phyloP scores from a whole-genome alignment of 2,888 invertebrate species.

The Phortica okadai region DNA sequence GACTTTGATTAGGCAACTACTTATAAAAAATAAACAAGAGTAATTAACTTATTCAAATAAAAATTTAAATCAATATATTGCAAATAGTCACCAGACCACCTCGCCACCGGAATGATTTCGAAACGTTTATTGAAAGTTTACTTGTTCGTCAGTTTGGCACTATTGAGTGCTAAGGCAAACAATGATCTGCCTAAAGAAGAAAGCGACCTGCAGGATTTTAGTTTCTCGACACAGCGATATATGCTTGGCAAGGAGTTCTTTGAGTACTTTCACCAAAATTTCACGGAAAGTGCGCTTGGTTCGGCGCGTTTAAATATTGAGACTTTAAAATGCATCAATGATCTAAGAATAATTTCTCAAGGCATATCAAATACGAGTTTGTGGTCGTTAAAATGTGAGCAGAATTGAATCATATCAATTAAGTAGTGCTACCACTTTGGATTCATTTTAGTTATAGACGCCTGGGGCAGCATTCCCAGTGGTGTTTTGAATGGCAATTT shows the following conservation, averaged over 20 bases:
- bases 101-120: no score
- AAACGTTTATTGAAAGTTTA: not conserved
- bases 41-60: no score
- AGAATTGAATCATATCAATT: rapidly evolving
- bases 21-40: no score
- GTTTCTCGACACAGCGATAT: constrained; percentile 34
- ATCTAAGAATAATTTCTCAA: constrained; percentile 41
- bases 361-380: constrained; percentile 30
- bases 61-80: no score
- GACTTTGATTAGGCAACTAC: no score
- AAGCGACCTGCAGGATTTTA: not conserved
- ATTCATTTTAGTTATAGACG: constrained; percentile 71
- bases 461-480: constrained; percentile 74
- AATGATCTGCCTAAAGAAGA: no score
- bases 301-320: not conserved
- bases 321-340: constrained; percentile 44
- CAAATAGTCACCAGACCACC: no score
- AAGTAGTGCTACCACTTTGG: not conserved
- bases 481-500: constrained; percentile 73
- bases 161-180: not conserved
- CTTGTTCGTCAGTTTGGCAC: not conserved
- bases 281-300: constrained; percentile 27
- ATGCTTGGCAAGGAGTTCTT: constrained; percentile 42
- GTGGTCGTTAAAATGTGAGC: constrained; percentile 52
- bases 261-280: constrained; percentile 34